Base-by-base conservation (phyloP, 2,888 invertebrate species). In the Acanthosepion esculentum region DNA sequence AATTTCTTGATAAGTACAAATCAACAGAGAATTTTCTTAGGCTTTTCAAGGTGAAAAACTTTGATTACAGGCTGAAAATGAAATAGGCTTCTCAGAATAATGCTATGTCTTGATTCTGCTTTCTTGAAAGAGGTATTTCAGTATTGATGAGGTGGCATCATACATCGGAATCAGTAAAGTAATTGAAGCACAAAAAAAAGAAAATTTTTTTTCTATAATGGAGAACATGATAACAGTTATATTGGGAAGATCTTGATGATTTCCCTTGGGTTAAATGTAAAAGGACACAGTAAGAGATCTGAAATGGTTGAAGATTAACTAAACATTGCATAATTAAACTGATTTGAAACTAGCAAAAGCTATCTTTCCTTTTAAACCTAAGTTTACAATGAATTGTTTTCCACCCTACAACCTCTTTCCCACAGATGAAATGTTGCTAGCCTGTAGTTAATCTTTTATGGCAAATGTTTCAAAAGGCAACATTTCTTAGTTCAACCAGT, bases 231-330 rank as follows among this genome's bases (percentile, higher is more conserved):
- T 78, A 33, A 78, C n/a, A 78, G n/a, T 78, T 78, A n/a, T 78
- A 33, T 78, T 33, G 18, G 78, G 78, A 78, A 78, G 78, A 78
- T 78, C 33, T n/a, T n/a, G 78, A 78, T 78, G 78, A 78, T 78
- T 78, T 78, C 78, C 78, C 78, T 78, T 78, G 78, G 78, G 78
- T 78, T 78, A 78, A 78, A 78, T 78, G 78, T n/a, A n/a, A 12
- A 23, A 78, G 78, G 33, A 33, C 78, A 78, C 78, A 33, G n/a
- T n/a, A 78, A n/a, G 78, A 78, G 78, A 78, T 78, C 23, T n/a
- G 12, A 78, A 78, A 78, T 78, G n/a, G 78, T 78, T 33, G 78
- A 33, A 33, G n/a, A 78, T 78, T 78, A 78, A 78, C 78, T n/a
- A 78, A 15, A n/a, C n/a, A n/a, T 78, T 78, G 33, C 78, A 78